Percentiles rank a stretch among this genome's conserved stretches.
Evolutionary conservation across 2,888 invertebrate species (phyloP).

Genomic region (Mythimna pallens): DNA sequence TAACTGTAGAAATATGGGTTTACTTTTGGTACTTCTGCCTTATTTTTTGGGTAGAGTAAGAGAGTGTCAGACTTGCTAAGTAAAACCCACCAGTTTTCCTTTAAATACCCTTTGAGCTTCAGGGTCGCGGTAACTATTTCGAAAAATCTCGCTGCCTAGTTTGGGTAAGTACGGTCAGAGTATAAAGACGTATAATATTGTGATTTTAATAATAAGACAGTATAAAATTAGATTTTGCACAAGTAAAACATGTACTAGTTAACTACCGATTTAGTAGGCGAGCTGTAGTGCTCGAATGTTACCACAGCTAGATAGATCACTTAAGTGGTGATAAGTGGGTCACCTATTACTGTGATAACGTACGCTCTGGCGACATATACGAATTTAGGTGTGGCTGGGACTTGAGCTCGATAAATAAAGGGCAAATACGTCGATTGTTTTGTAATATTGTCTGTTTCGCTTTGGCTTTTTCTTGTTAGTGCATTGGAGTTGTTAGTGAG

Average conservation of each 20-base stretch:
- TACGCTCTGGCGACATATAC: slow-evolving; percentile 52
- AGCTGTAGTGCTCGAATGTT: slow-evolving; percentile 61
- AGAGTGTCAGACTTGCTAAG: no score
- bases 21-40: no score
- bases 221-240: slow-evolving; percentile 15
- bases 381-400: slow-evolving; percentile 62
- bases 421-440: slow-evolving; percentile 41
- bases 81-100: no score
- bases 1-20: no score
- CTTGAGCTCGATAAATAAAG: slow-evolving; percentile 7
- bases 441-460: slow-evolving; percentile 14
- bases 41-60: no score
- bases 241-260: slow-evolving; percentile 26
- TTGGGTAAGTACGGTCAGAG: no score
- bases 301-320: slow-evolving; percentile 75
- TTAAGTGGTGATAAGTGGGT: slow-evolving; percentile 81
- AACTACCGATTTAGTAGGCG: slow-evolving; percentile 57
- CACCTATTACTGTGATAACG: slow-evolving; percentile 78
- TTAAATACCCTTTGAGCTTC: no score
- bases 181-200: not conserved
- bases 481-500: not conserved
- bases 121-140: no score
- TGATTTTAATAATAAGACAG: not conserved
- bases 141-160: no score
- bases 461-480: not conserved